Evolutionary conservation across 2,888 invertebrate genomes (phyloP).

Genomic region (Alsophila aescularia): DNA sequence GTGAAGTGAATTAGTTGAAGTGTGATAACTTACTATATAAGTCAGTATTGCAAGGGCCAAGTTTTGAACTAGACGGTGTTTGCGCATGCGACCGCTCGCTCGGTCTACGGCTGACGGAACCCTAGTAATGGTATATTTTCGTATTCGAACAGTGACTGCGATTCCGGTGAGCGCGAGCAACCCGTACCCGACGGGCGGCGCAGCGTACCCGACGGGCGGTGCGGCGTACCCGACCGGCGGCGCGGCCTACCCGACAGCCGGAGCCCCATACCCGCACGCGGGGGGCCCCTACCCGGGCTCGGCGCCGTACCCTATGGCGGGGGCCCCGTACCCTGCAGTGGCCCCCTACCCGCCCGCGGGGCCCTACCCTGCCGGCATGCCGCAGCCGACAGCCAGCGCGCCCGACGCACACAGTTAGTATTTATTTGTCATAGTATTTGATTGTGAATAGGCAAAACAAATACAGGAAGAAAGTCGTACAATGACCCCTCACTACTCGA

Average conservation of each 20-base stretch:
- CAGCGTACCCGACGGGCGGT: constrained; percentile 15
- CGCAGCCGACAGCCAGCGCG: constrained; percentile 53
- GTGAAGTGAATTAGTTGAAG: too few relatives aligned
- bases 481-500: too few relatives aligned
- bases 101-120: too few relatives aligned
- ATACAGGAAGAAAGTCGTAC: too few relatives aligned
- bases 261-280: constrained; percentile 41
- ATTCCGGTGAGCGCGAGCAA: constrained; percentile 27
- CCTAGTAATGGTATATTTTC: not conserved
- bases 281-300: constrained; percentile 43
- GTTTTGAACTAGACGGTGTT: too few relatives aligned
- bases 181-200: too few relatives aligned
- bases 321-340: constrained; percentile 34
- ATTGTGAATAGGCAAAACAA: too few relatives aligned
- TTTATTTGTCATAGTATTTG: too few relatives aligned
- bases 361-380: constrained; percentile 53
- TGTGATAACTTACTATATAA: too few relatives aligned
- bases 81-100: too few relatives aligned
- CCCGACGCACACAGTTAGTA: constrained; percentile 62
- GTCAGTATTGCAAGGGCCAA: too few relatives aligned
- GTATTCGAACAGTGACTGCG: constrained; percentile 27
- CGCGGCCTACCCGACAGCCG: constrained; percentile 36
- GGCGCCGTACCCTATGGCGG: constrained; percentile 42
- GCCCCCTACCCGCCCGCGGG: constrained; percentile 35
- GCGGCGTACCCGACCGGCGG: constrained; percentile 29